Evolutionary conservation across 1,140 invertebrate species (phyloP).

Genomic region (Rhopalosiphum maidis): DNA sequence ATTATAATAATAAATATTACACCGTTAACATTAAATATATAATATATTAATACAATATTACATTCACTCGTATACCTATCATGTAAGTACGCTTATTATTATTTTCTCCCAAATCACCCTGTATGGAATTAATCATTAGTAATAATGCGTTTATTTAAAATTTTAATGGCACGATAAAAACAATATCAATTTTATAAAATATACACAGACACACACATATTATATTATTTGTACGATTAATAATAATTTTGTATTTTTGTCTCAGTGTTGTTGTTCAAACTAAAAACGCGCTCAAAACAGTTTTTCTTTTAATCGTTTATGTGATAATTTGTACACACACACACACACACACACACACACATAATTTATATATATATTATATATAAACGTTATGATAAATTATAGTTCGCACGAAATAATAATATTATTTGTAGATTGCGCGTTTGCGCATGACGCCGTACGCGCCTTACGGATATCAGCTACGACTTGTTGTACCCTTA

Average conservation of each 20-base stretch:
- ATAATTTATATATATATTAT: too few relatives aligned
- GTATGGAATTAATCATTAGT: neutral
- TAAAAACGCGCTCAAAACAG: neutral
- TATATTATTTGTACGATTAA: neutral
- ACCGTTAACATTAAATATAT: neutral
- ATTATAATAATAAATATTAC: neutral
- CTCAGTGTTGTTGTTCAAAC: neutral
- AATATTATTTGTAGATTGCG: conserved; percentile 1
- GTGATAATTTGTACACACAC: neutral
- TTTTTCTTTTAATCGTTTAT: neutral
- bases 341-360: neutral
- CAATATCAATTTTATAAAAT: neutral
- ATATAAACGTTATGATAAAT: neutral
- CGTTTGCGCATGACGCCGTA: neutral
- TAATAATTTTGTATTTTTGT: conserved; percentile 13
- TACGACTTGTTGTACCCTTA: neutral
- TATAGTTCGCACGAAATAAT: neutral
- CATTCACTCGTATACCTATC: neutral
- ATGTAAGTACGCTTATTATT: neutral
- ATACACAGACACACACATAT: neutral
- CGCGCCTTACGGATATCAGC: neutral
- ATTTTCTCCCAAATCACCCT: neutral
- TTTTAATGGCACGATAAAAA: neutral
- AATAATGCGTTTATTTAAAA: neutral
- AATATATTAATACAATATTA: neutral